Base-by-base conservation (phyloP, 2,113 vertebrate species). In the Bujurquina vittata region DNA sequence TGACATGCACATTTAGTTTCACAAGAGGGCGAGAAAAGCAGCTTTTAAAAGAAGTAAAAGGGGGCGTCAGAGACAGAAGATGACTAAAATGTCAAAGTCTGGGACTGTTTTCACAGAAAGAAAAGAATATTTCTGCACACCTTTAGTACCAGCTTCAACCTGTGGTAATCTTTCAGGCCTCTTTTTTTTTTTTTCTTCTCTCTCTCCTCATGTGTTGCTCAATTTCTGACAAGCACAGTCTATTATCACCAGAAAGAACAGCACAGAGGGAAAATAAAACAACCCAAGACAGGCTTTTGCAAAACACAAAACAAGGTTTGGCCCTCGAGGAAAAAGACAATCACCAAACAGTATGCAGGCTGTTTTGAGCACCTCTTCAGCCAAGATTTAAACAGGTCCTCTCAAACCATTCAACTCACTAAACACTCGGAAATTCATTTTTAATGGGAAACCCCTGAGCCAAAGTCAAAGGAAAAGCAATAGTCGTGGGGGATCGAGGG, bases 141-240 rank as follows among this genome's bases (percentile, higher is more conserved):
- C 29, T 76, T 60, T 31, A 85, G 72, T 72, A 77, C 59, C 33
- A 40, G 46, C 54, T 75, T 84, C 60, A 87, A 90, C 65, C 79
- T 11, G 4, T 58, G 79, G 75, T 87, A 75, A 83, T 88, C 59
- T 87, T 73, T 79, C 17, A 63, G 63, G 60, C 61, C 29, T 52
- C 26, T 26, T 26, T 26, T 87, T 72, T 77, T 80, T 62, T 49
- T 6, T 15, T 67, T 81, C 23, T 26, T 15, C 10, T 75, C 63
- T 57, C 20, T 18, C 33, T 15, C 55, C n/a, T 69, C 43, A 18
- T 14, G 56, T 59, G 40, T 63, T 89, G 86, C 81, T 88, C 65
- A 43, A 31, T 60, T 61, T 93, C 58, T 93, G 91, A 93, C 90
- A 93, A 90, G 87, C 79, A 22, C 69, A 67, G 93, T 92, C 75